Evolutionary conservation across 1,140 invertebrate species (phyloP), one percentile per base, ranked within the genome.

Genomic region (Pomacea maculata): DNA sequence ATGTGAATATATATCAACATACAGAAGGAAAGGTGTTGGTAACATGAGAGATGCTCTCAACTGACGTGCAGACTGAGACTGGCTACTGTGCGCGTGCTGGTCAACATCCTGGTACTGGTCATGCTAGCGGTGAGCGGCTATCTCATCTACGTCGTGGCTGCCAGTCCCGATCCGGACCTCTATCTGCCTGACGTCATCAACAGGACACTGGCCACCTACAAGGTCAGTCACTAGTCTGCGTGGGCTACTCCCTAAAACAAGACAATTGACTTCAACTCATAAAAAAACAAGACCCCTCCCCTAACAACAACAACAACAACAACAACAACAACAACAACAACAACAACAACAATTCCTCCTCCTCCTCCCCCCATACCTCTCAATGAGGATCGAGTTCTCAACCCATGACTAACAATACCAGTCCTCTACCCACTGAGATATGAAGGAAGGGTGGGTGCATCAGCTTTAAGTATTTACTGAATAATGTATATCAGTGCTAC

Each of bases 21-120:
- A 93, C 93, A 83, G 94, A 94, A 85, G 93, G 91, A 83, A 94
- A 93, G 83, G 93, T 93, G 85, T 93, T 84, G 94, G 92, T 87
- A 96, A 95, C 34, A 1, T 45, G 34, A 45, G 34, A 45, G 34
- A 74, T 94, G 84, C 75, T 85, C 73, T 57, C 73, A 45, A 45
- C 1, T 45, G 11, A 61, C 8, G 57, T 67, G 55, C 65, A 86
- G 86, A 57, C 29, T 81, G 14, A 17, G 61, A 0, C 61, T 83
- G 54, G 82, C 79, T 63, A 25, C 76, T 4, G 74, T 81, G 2
- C 78, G 86, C 19, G 14, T 85, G 15, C 34, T 85, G n/a, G 81
- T 78, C 25, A 87, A 87, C 75, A 70, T 86, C 15, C 10, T 85
- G 11, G 83, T 85, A 4, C 57, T 87, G 11, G 83, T 61, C n/a